Conservation (phyloP, 1,140 invertebrate genomes). For the Eulimnadia texana region DNA sequence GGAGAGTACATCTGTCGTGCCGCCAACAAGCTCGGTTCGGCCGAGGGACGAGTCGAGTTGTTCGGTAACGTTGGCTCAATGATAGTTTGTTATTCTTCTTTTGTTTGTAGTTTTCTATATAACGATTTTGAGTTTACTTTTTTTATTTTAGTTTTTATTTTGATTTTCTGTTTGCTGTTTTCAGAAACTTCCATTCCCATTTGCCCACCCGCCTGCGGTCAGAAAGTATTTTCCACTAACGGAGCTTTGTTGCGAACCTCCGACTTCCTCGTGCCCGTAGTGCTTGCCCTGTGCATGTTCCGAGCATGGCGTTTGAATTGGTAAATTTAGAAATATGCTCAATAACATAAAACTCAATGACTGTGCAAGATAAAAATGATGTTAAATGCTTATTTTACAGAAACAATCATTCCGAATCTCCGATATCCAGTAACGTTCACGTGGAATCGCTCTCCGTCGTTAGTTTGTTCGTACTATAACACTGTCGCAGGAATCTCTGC, state of each 20-base stretch:
- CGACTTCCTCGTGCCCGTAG: background rate
- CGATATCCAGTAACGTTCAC: background rate
- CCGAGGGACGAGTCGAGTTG: conserved; percentile 58
- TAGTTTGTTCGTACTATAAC: background rate
- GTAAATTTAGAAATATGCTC: background rate
- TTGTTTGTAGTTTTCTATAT: conserved; percentile 11
- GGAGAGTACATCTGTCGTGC: conserved; percentile 74
- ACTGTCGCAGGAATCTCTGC: background rate
- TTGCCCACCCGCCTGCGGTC: conserved; percentile 79
- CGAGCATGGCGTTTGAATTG: background rate
- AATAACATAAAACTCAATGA: too few relatives aligned
- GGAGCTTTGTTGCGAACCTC: background rate
- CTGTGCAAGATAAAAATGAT: too few relatives aligned
- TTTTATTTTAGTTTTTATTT: too few relatives aligned
- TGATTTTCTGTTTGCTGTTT: conserved; percentile 30
- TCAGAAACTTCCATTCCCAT: conserved; percentile 78
- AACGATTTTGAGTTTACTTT: conserved; percentile 1
- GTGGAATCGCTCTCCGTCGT: background rate
- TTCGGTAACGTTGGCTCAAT: conserved; percentile 45
- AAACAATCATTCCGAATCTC: background rate
- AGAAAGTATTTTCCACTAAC: conserved; percentile 26
- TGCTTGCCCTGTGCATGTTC: background rate
- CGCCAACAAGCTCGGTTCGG: conserved; percentile 68
- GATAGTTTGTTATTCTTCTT: background rate
- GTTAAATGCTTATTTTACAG: too few relatives aligned